Percentiles rank a stretch among this genome's conserved stretches.
Conservation (phyloP, 2,797 vertebrate genomes). For the Staurois parvus region DNA sequence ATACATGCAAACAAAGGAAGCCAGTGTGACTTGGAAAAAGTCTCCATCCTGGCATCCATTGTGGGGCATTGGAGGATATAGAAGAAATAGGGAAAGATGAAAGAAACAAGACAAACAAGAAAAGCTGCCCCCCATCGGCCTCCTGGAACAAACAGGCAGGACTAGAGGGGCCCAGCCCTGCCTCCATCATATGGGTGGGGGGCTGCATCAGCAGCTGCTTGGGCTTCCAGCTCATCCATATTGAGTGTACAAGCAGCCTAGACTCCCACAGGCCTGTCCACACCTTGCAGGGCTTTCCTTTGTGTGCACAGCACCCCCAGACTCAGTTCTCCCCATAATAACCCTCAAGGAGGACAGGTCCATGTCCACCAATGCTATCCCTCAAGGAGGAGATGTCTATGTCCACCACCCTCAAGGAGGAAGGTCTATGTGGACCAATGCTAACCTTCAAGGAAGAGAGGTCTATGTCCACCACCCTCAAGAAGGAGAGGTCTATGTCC, state of each 20-base stretch:
- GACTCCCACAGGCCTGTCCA: neutral
- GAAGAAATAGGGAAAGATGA: neutral
- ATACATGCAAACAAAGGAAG: constrained; percentile 87
- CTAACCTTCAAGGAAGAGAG: constrained; percentile 93
- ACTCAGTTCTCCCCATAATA: constrained; percentile 67
- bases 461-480: constrained; percentile 97
- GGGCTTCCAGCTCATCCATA: constrained; percentile 6
- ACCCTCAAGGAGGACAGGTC: constrained; percentile 95
- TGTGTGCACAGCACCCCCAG: no score
- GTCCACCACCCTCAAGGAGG: constrained; percentile 77
- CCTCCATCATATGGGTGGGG: constrained; percentile 38
- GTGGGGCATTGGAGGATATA: no score
- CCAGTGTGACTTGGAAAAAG: constrained; percentile 22
- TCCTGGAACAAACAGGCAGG: constrained; percentile 18
- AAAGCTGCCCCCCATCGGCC: constrained; percentile 51
- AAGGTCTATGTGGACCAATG: constrained; percentile 45
- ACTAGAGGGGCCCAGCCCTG: constrained; percentile 59
- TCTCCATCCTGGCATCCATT: constrained; percentile 1
- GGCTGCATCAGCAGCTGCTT: constrained; percentile 22
- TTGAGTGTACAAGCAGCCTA: neutral
- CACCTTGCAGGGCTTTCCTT: neutral
- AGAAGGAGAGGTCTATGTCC: constrained; percentile 93
- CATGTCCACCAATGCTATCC: constrained; percentile 96
- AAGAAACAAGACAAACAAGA: constrained; percentile 2
- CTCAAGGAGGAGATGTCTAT: constrained; percentile 93